Percentiles rank a stretch among this genome's conserved stretches.
These are phyloP conservation scores for Microctenopoma stevenorrisi DNA, from an alignment of 2,797 vertebrate genomes.

Conservation along the genomic window DNA sequence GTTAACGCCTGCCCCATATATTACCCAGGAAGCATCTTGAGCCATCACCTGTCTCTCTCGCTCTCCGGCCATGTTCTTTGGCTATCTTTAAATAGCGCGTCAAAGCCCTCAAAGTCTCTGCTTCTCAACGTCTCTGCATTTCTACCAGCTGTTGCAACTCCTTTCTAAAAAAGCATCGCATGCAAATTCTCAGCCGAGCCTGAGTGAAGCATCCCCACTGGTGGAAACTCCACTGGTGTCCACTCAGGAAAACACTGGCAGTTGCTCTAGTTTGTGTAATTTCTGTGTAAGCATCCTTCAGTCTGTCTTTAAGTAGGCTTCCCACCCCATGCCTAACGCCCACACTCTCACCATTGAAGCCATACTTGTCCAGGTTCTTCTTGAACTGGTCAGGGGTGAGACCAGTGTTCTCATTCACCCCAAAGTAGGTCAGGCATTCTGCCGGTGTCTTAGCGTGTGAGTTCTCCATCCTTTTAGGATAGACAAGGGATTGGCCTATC, in stretches of 20 bases:
- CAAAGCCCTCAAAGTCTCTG: slow-evolving; percentile 79
- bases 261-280: neutral
- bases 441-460: slow-evolving; percentile 82
- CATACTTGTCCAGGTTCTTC: slow-evolving; percentile 89
- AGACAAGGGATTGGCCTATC: slow-evolving; percentile 76
- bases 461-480: slow-evolving; percentile 88
- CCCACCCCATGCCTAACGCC: slow-evolving; percentile 51
- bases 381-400: slow-evolving; percentile 89
- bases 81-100: slow-evolving; percentile 82
- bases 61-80: slow-evolving; percentile 76
- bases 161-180: slow-evolving; percentile 62
- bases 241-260: slow-evolving; percentile 18
- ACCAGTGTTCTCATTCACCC: slow-evolving; percentile 85
- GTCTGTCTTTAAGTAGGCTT: slow-evolving; percentile 3
- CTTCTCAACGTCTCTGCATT: slow-evolving; percentile 78
- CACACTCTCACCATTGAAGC: slow-evolving; percentile 88
- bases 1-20: slow-evolving; percentile 74
- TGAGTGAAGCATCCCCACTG: slow-evolving; percentile 8
- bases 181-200: slow-evolving; percentile 33
- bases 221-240: neutral
- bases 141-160: slow-evolving; percentile 78
- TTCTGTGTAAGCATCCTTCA: neutral
- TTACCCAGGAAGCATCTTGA: slow-evolving; percentile 81
- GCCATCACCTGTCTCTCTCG: slow-evolving; percentile 83
- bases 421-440: slow-evolving; percentile 88